Evolutionary conservation across 2,888 invertebrate species (phyloP).

Genomic region (Noctua janthina): DNA sequence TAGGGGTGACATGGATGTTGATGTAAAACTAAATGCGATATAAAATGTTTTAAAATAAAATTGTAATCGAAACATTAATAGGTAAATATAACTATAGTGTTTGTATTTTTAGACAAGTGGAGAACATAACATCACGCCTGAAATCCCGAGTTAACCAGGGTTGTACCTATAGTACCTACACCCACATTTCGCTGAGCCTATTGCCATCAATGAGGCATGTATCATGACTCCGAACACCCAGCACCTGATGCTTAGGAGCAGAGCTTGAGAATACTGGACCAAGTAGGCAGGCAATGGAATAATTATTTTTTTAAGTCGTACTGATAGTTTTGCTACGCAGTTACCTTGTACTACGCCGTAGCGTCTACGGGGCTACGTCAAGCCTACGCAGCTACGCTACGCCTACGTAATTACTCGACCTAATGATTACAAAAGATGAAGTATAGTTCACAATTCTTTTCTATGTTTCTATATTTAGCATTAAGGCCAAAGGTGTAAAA

Average conservation of each 20-base stretch:
- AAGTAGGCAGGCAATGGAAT: neutral
- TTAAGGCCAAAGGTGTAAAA: neutral
- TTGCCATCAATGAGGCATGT: neutral
- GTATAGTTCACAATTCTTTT: slow-evolving; percentile 7
- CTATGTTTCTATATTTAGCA: too few species aligned
- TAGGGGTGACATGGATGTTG: slow-evolving; percentile 31
- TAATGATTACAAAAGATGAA: slow-evolving; percentile 12
- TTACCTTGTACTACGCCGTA: slow-evolving; percentile 35
- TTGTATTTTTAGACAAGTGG: neutral
- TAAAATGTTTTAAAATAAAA: neutral
- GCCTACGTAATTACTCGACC: slow-evolving; percentile 5
- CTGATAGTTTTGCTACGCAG: neutral
- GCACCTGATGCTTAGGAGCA: neutral
- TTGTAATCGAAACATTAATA: neutral
- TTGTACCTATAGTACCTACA: neutral
- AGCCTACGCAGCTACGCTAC: slow-evolving; percentile 26
- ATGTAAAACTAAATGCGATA: slow-evolving; percentile 38
- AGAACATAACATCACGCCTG: neutral
- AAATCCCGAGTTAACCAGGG: neutral
- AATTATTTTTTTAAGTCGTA: neutral
- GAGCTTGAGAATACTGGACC: neutral
- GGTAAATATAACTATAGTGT: too few species aligned
- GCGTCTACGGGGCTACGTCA: slow-evolving; percentile 18
- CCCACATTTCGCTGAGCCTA: neutral
- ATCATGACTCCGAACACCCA: too few species aligned